Evolutionary conservation across 2,797 vertebrate genomes (phyloP), one percentile per base, ranked within the genome.

Genomic region (Hafferia zeledoni): DNA sequence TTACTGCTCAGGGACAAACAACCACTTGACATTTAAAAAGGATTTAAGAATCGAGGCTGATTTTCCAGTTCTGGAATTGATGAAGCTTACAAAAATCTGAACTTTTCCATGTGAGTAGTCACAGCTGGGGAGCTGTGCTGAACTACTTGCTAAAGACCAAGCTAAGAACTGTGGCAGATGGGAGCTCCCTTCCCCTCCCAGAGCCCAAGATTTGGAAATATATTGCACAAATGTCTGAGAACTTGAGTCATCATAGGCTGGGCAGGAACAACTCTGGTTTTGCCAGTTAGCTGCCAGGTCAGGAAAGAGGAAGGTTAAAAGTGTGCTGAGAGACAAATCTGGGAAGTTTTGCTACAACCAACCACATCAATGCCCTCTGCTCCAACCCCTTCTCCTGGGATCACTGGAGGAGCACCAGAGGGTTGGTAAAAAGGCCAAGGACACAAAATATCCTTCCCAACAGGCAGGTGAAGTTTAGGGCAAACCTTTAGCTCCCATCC

Each of bases 141-240:
- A n/a, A 5, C 41, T 22, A 20, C 28, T 60, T 4, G 16, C 46
- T 9, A 7, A 56, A 60, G 33, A 35, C 23, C 3, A 60, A 64
- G 47, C 37, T 22, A 60, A 59, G n/a, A 65, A 35, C 56, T 82
- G 75, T 9, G n/a, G 69, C 47, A 87, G 57, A 22, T 4, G 20
- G 68, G 75, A 28, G 35, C 49, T 90, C 82, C 87, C 89, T 92
- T 89, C 92, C 85, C 91, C 78, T 50, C 78, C 68, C 72, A 94
- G 68, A 13, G 0, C 37, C 75, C 95, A 77, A 47, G 89, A 67
- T 88, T 67, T 86, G 61, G 85, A 95, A 94, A 92, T 49, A 30
- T 93, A 96, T 97, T 98, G 97, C 98, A 98, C 97, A 98, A 97
- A 95, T n/a, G 83, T 96, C 83, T 95, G 96, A 98, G 96, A 98